These are phyloP conservation scores for Ictalurus furcatus DNA, from an alignment of 2,113 vertebrate genomes.

Conservation along the genomic window DNA sequence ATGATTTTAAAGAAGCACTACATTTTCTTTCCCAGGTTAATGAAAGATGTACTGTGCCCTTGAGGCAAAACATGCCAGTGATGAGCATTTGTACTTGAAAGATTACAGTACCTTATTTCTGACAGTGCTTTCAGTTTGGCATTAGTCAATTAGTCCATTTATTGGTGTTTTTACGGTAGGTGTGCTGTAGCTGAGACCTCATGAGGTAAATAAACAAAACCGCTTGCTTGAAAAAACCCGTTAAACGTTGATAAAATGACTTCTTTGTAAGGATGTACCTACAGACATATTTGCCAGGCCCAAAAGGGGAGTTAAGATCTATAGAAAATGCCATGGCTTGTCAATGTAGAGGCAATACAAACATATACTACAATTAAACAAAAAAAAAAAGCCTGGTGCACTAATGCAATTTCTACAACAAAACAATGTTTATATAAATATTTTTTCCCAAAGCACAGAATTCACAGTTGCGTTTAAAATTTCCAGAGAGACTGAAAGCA, in stretches of 20 bases:
- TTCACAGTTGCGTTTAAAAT: background rate
- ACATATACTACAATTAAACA: background rate
- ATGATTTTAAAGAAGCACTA: background rate
- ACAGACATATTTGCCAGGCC: background rate
- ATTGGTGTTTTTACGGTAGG: background rate
- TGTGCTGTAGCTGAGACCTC: background rate
- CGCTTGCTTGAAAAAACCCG: background rate
- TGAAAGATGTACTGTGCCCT: background rate
- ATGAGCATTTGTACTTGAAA: background rate
- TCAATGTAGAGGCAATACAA: background rate
- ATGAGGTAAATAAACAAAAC: background rate
- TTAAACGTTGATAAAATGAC: background rate
- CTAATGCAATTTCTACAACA: background rate
- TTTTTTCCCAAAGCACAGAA: background rate
- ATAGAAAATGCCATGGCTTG: background rate
- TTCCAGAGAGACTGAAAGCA: background rate
- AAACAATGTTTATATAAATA: background rate
- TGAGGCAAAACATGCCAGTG: background rate
- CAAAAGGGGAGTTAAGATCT: background rate
- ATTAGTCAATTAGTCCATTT: background rate
- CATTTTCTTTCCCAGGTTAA: background rate
- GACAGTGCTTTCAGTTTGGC: background rate
- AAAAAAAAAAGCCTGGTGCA: background rate
- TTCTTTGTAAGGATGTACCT: background rate
- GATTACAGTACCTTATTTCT: background rate